Evolutionary conservation across 2,113 vertebrate genomes (phyloP).

Genomic region (Callionymus lyra): DNA sequence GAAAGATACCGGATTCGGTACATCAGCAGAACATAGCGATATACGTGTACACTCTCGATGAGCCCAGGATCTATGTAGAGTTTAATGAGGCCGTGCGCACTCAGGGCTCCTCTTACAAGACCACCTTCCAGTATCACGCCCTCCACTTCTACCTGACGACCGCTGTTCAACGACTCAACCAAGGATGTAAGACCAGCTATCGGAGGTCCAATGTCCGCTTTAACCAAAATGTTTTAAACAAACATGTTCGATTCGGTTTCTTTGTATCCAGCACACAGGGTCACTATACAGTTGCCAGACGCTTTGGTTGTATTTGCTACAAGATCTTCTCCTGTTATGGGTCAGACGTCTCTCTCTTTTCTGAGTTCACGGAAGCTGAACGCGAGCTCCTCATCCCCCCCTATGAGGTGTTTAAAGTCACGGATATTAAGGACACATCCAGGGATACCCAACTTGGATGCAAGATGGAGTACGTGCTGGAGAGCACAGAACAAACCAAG

Average conservation of each 20-base stretch:
- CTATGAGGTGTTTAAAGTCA: conserved; percentile 35
- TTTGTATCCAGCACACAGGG: conserved; percentile 27
- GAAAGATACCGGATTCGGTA: too few relatives aligned
- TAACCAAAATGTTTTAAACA: conserved; percentile 17
- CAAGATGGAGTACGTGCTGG: conserved; percentile 25
- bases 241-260: conserved; percentile 22
- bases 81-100: conserved; percentile 32
- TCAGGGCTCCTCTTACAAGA: conserved; percentile 14
- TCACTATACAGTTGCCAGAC: background rate
- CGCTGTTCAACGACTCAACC: conserved; percentile 25
- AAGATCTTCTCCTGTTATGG: conserved; percentile 20
- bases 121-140: conserved; percentile 22
- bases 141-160: conserved; percentile 35
- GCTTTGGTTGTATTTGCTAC: conserved; percentile 34
- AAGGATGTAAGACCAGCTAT: conserved; percentile 14
- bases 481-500: background rate
- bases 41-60: conserved; percentile 22
- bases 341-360: conserved; percentile 24
- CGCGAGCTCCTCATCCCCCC: conserved; percentile 32
- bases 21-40: conserved; percentile 29
- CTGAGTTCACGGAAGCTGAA: conserved; percentile 9
- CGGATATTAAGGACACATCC: conserved; percentile 6
- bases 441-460: conserved; percentile 10
- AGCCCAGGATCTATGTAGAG: conserved; percentile 16
- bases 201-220: conserved; percentile 15